A percentile compares a stretch with the other conserved stretches of the same genome.
Conservation (phyloP, 2,113 vertebrate species). For the cattle (Bos taurus) region DNA sequence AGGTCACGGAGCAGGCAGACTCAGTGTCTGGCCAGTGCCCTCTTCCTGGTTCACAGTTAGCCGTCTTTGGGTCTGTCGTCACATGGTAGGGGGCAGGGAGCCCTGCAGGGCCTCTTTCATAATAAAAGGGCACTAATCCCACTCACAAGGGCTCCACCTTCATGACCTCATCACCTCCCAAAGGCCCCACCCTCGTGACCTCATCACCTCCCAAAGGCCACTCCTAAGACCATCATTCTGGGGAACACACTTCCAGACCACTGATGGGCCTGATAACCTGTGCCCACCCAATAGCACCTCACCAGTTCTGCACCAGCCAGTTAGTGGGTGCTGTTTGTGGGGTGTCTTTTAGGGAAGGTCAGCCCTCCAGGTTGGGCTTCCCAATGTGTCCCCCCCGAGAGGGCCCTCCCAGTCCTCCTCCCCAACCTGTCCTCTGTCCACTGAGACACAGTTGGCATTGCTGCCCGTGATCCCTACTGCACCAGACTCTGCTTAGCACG, state of each 20-base stretch:
- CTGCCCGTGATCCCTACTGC: accelerated
- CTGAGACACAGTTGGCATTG: not conserved
- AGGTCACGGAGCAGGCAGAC: not conserved
- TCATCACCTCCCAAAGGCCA: not conserved
- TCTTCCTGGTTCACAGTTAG: not conserved
- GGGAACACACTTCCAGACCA: too few species aligned
- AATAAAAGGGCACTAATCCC: not conserved
- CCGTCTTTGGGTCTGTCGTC: not conserved
- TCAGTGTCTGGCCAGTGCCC: not conserved
- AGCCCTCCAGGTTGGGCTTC: not conserved
- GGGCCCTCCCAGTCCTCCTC: not conserved
- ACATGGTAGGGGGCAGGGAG: not conserved
- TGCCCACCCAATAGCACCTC: not conserved
- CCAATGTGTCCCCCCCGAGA: too few species aligned
- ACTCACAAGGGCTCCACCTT: too few species aligned
- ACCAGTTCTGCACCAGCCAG: not conserved
- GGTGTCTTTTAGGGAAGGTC: not conserved
- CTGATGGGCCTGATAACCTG: not conserved
- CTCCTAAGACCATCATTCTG: not conserved
- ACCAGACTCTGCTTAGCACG: accelerated
- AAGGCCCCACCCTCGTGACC: not conserved
- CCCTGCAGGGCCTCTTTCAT: not conserved
- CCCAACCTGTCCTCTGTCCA: not conserved
- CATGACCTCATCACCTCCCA: not conserved
- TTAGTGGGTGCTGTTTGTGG: not conserved